Evolutionary conservation across 2,888 invertebrate genomes (phyloP), one percentile per base, ranked within the genome.

Genomic region (Oscheius sp.): DNA sequence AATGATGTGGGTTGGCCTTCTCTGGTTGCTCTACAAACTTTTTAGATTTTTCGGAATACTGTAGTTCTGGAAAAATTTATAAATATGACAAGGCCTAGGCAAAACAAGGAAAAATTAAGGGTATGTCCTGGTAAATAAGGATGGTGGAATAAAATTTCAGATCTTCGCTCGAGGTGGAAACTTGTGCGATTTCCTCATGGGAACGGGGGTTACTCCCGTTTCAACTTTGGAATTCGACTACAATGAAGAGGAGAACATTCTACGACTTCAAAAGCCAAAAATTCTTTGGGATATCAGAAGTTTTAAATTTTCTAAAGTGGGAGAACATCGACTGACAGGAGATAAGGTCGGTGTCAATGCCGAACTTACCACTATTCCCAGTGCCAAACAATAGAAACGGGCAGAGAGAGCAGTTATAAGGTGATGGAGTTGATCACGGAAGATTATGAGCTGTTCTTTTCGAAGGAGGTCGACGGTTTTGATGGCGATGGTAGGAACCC

Each of bases 131-230:
- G n/a, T n/a, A n/a, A n/a, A n/a, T n/a, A n/a, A n/a, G n/a, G n/a
- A n/a, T n/a, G n/a, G n/a, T n/a, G 6, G 13, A 49, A 49, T 49
- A 7, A 13, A 3, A 49, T 21, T 53, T 53, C 53, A 16, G 53
- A 53, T 53, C 25, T 53, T 53, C 21, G 53, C 53, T 21, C n/a
- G 53, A 53, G 53, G 53, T 3, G 53, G 53, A 21, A 23, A 21
- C 21, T 18, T 53, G 53, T 53, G 53, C 21, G 53, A 53, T 25
- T 53, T 53, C 21, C 25, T 53, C 18, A 53, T 25, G 25, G 53
- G 9, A 21, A 18, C 53, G 3, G 25, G 9, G 21, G 12, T 21
- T 25, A 18, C 53, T 2, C 9, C 21, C 1, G 21, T 53, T 21
- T 9, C n/a, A 1, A 23, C 53, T n/a, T 21, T 53, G 53, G 21